A percentile compares a stretch with the other conserved stretches of the same genome.
These are phyloP conservation scores for Drosophila saltans DNA, from an alignment of 1,140 invertebrate species.

Conservation along the genomic window DNA sequence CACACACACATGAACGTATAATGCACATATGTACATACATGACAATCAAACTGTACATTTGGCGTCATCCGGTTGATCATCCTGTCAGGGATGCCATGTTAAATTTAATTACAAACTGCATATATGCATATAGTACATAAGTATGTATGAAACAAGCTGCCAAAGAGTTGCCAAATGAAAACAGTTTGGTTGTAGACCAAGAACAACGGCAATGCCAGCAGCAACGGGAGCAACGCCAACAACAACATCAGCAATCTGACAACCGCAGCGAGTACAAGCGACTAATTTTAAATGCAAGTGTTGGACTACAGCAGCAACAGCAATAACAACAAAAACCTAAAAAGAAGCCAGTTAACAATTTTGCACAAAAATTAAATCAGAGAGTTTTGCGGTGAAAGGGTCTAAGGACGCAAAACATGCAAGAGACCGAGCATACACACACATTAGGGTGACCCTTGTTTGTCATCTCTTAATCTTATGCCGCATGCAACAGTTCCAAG, in stretches of 20 bases:
- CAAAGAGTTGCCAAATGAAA: constrained; percentile 55
- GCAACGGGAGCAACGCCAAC: constrained; percentile 19
- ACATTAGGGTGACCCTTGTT: not conserved
- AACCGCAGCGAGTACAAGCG: constrained; percentile 73
- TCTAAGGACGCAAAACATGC: constrained; percentile 55
- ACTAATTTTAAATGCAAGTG: constrained; percentile 73
- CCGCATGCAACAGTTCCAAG: too few species aligned
- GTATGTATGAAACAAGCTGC: constrained; percentile 37
- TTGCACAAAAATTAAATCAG: constrained; percentile 71
- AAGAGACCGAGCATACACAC: constrained; percentile 20
- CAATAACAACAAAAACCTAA: constrained; percentile 41
- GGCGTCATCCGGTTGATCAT: constrained; percentile 9
- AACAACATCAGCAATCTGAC: constrained; percentile 49
- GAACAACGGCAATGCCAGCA: constrained; percentile 31
- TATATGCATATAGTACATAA: constrained; percentile 1
- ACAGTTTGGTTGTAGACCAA: constrained; percentile 30
- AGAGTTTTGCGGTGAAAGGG: constrained; percentile 47
- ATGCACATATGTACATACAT: constrained; percentile 22
- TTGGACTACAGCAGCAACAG: constrained; percentile 17
- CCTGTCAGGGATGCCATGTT: constrained; percentile 39
- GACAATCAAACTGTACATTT: constrained; percentile 34
- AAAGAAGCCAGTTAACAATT: constrained; percentile 57
- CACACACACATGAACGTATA: not conserved
- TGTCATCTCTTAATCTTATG: not conserved
- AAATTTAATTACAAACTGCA: constrained; percentile 52